A percentile compares a stretch with the other conserved stretches of the same genome.
Evolutionary conservation across 2,797 vertebrate genomes (phyloP).

Genomic region (Arctocebus calabarensis): DNA sequence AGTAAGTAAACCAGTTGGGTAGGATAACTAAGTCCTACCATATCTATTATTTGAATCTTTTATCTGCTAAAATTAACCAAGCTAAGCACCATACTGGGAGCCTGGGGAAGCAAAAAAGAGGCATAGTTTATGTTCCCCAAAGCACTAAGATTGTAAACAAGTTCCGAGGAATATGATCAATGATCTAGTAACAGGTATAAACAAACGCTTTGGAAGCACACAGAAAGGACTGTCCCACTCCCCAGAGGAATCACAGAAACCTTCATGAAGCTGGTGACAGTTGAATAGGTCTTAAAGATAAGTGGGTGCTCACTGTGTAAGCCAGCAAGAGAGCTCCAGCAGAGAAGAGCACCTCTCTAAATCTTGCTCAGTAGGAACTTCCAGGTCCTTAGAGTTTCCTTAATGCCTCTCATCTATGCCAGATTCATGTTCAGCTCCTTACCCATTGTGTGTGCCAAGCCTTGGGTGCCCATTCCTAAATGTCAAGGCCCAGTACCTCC

Average conservation of each 20-base stretch:
- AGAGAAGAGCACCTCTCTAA: neutral
- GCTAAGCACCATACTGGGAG: neutral
- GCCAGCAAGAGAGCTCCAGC: neutral
- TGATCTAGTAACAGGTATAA: neutral
- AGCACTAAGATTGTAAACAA: neutral
- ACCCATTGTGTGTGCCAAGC: neutral
- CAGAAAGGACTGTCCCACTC: neutral
- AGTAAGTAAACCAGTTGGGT: neutral
- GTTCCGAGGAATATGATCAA: neutral
- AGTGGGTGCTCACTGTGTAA: neutral
- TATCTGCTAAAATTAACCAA: neutral
- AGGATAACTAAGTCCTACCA: neutral
- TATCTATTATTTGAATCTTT: slow-evolving; percentile 11
- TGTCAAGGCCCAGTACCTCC: neutral
- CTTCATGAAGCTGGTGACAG: neutral
- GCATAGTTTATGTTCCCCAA: neutral
- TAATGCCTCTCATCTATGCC: neutral
- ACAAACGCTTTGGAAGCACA: neutral
- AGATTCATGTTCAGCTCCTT: neutral
- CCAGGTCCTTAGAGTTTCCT: neutral
- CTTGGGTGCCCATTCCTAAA: neutral
- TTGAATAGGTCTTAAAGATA: neutral
- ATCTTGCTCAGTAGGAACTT: neutral
- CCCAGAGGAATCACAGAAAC: neutral
- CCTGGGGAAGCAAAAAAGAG: neutral